Conservation (phyloP, 2,113 vertebrate species). For the Misgurnus mizolepis region DNA sequence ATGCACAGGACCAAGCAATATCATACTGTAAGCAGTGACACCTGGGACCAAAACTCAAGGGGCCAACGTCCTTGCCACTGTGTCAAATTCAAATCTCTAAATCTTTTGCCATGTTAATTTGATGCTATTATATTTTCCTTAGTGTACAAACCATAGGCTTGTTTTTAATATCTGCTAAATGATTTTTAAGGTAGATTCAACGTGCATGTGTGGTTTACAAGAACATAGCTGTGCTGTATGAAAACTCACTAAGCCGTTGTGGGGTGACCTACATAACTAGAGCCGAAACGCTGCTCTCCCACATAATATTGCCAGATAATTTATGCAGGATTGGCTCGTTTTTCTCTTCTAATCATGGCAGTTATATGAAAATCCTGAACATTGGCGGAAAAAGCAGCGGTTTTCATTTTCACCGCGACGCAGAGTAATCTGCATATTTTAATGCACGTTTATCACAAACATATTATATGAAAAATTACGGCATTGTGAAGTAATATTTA, state of each 20-base stretch:
- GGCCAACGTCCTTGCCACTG: not conserved
- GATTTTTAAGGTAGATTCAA: conserved; percentile 11
- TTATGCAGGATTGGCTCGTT: conserved; percentile 31
- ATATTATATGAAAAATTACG: not conserved
- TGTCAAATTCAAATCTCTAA: conserved; percentile 10
- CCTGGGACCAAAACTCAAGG: conserved; percentile 35
- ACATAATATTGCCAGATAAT: conserved; percentile 27
- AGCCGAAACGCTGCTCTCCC: conserved; percentile 29
- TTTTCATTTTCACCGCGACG: not conserved
- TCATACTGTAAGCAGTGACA: conserved; percentile 59
- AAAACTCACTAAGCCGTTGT: conserved; percentile 33
- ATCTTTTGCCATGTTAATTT: not conserved
- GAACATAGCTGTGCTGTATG: conserved; percentile 7
- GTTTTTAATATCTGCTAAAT: not conserved
- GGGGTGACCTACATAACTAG: conserved; percentile 49
- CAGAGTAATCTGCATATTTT: not conserved
- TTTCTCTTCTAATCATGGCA: conserved; percentile 12
- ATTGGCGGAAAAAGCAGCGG: not conserved
- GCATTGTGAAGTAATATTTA: not conserved
- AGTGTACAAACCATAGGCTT: not conserved
- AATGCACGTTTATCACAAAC: conserved; percentile 3
- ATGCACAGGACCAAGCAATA: conserved; percentile 64
- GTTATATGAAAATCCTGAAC: conserved; percentile 10
- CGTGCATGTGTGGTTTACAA: not conserved
- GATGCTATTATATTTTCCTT: not conserved